Conservation (phyloP, 2,113 vertebrate genomes). For the Copsychus sechellarum region DNA sequence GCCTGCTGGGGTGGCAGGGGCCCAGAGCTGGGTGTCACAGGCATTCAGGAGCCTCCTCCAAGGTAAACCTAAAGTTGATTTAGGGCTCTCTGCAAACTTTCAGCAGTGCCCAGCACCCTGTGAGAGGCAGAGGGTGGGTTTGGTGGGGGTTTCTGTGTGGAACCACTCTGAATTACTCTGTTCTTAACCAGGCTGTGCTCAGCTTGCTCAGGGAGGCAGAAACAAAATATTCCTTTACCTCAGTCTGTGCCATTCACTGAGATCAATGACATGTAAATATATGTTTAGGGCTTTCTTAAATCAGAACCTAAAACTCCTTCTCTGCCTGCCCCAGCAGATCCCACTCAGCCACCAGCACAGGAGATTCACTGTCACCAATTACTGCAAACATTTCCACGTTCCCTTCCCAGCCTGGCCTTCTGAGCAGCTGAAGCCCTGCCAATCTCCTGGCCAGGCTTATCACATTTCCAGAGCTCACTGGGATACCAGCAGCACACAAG, state of each 20-base stretch:
- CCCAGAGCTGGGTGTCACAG: neutral
- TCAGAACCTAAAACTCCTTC: neutral
- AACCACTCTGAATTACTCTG: neutral
- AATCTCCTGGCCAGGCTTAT: neutral
- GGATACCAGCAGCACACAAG: neutral
- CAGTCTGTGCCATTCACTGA: neutral
- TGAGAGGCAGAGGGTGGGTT: neutral
- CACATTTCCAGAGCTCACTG: neutral
- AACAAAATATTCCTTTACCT: neutral
- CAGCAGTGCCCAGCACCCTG: accelerated
- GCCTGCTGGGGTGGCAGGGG: neutral
- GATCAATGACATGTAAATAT: neutral
- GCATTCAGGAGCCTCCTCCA: neutral
- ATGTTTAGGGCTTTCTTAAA: neutral
- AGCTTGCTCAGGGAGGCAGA: neutral
- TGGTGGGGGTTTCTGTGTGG: neutral
- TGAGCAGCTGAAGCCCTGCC: neutral
- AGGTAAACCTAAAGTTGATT: neutral
- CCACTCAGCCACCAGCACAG: neutral
- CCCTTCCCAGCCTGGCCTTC: neutral
- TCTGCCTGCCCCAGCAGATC: neutral
- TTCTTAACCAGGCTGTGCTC: neutral
- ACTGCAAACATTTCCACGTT: neutral
- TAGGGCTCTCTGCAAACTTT: neutral
- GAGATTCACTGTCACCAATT: neutral